phyloP scores from a whole-genome alignment of 35 echinoderm and acorn worm species.

The Ptychodera flava region DNA sequence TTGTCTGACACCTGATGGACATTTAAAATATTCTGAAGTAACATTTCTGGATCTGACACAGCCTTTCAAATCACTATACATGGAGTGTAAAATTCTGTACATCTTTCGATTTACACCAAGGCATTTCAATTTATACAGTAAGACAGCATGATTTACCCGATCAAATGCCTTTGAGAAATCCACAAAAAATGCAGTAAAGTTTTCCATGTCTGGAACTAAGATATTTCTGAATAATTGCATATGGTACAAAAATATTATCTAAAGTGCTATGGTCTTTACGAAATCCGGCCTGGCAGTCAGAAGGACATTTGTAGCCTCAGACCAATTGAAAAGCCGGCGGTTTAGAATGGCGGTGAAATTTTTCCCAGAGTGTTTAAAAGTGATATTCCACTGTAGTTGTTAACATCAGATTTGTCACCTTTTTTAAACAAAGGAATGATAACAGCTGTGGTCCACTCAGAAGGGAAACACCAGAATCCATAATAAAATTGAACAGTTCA shows the following conservation, averaged over 20 bases:
- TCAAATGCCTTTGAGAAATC: neutral
- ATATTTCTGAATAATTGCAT: neutral
- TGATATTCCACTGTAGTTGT: constrained; percentile 14
- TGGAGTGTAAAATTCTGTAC: neutral
- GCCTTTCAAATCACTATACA: neutral
- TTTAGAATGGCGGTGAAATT: constrained; percentile 3
- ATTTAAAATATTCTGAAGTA: neutral
- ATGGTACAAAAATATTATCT: neutral
- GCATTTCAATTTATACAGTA: neutral
- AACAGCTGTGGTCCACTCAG: neutral
- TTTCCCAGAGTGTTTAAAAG: neutral
- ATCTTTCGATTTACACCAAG: neutral
- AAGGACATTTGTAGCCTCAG: neutral
- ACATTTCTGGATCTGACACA: neutral
- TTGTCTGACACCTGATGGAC: neutral
- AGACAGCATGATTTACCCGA: neutral
- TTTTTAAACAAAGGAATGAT: constrained; percentile 23
- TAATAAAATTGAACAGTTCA: constrained; percentile 1
- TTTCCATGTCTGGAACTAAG: neutral
- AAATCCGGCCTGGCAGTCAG: constrained; percentile 15
- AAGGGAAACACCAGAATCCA: neutral
- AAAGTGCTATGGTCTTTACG: neutral
- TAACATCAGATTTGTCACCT: neutral
- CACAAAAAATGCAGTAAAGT: neutral
- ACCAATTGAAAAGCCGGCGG: neutral